A percentile compares a stretch with the other conserved stretches of the same genome.
Evolutionary conservation across 2,888 invertebrate genomes (phyloP).

Genomic region (Perizoma affinitatum): DNA sequence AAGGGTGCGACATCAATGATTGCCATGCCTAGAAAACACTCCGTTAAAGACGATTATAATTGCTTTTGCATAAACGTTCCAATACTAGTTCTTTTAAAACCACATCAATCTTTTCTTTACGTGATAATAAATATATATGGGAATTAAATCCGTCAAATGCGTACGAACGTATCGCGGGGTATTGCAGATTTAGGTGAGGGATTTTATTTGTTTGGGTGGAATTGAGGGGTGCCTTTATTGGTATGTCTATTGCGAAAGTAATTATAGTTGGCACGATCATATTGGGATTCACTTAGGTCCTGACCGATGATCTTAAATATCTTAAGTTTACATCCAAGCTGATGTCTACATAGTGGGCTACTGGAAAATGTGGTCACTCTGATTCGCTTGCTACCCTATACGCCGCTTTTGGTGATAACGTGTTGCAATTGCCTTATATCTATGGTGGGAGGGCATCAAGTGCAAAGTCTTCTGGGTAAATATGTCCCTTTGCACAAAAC

Average conservation of each 20-base stretch:
- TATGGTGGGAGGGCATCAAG: constrained; percentile 13
- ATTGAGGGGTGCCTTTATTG: constrained; percentile 16
- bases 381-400: background rate
- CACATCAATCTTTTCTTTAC: constrained; percentile 16
- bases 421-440: constrained; percentile 2
- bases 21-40: background rate
- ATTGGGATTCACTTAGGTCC: background rate
- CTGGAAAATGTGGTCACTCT: background rate
- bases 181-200: constrained; percentile 38
- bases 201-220: constrained; percentile 25
- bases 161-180: constrained; percentile 13
- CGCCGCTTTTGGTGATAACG: background rate
- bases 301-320: background rate
- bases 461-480: background rate
- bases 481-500: background rate
- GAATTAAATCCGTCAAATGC: constrained; percentile 26
- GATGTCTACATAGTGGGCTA: background rate
- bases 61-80: constrained; percentile 8
- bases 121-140: constrained; percentile 30
- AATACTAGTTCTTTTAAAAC: constrained; percentile 12
- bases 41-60: background rate
- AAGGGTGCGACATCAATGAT: background rate
- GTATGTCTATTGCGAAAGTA: constrained; percentile 14
- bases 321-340: background rate
- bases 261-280: background rate